Evolutionary conservation across 2,113 vertebrate genomes (phyloP).

Genomic region (Lanius ludovicianus): DNA sequence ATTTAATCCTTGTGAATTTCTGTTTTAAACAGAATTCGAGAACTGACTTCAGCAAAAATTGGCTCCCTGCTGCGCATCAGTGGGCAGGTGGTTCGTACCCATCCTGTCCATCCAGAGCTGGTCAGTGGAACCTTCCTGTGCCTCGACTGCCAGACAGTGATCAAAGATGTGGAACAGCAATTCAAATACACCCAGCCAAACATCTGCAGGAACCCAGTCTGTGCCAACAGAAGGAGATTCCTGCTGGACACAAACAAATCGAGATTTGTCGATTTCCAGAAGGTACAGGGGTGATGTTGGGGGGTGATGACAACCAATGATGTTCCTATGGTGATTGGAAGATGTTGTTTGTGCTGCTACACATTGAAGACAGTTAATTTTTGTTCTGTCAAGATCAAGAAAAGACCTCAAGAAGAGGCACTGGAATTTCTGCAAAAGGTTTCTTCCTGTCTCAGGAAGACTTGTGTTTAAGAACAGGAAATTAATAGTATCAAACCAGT

Average conservation of each 20-base stretch:
- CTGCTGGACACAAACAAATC: slow-evolving; percentile 97
- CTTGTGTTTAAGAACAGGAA: neutral
- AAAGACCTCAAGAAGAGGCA: neutral
- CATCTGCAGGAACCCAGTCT: slow-evolving; percentile 96
- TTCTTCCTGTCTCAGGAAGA: neutral
- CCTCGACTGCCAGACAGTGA: slow-evolving; percentile 92
- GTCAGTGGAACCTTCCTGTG: slow-evolving; percentile 95
- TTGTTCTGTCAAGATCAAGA: neutral
- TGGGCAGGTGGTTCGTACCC: slow-evolving; percentile 95
- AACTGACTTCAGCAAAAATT: slow-evolving; percentile 90
- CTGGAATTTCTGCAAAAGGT: neutral
- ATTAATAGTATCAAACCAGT: neutral
- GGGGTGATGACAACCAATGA: accelerated
- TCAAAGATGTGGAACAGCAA: slow-evolving; percentile 95
- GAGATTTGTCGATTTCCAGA: slow-evolving; percentile 97
- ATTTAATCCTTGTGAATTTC: neutral
- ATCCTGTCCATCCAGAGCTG: slow-evolving; percentile 94
- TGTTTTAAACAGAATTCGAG: slow-evolving; percentile 85
- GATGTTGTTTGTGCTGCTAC: neutral
- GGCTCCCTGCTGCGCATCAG: slow-evolving; percentile 94
- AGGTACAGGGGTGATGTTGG: slow-evolving; percentile 72
- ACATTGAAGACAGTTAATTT: neutral
- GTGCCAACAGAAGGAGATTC: slow-evolving; percentile 93
- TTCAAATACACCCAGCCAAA: slow-evolving; percentile 97
- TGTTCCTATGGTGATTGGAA: neutral